Base-by-base conservation (phyloP, 2,888 invertebrate genomes). In the Neria commutata region DNA sequence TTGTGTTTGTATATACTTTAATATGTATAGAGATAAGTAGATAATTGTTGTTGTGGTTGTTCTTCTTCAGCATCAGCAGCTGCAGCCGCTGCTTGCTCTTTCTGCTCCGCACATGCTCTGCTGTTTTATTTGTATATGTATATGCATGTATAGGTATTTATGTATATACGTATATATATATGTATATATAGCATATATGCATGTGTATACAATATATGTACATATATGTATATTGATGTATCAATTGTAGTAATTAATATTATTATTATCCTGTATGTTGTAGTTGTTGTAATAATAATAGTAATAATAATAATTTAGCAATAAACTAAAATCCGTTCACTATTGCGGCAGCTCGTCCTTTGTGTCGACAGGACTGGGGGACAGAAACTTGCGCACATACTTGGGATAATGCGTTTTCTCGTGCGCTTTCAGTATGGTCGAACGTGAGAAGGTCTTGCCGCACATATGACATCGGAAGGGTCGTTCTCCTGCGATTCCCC, bases 321-420 rank as follows among this genome's bases (percentile, higher is more conserved):
- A 80, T 79, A 79, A 79, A 78, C 79, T 75, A 79, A 77, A 76
- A 74, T 81, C 80, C 76, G 75, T 81, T 80, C 80, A 84, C 84
- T 90, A 89, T 83, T 90, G 90, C 73, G 89, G 90, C 79, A 89
- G 87, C 80, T 92, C 91, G 82, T 91, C 91, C 81, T 91, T 89
- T 61, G 90, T 90, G 80, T 92, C 92, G 72, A 92, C 88, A 68
- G 92, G 91, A 81, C 91, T 91, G 68, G 93, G 92, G 74, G 93
- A 93, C 72, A 93, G 85, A 85, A 91, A 93, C 84, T 93, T 93
- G 74, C 93, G 88, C 79, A 92, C 92, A 82, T 92, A 93, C 84
- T 94, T 94, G 68, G 94, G 94, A 83, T 91, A 94, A 83, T 94
- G 94, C 65, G 94, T 94, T 84, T 94, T 94, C 83, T 94, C 94